These are phyloP conservation scores for Drosophila meridiana DNA, from an alignment of 2,888 invertebrate species.

Conservation along the genomic window DNA sequence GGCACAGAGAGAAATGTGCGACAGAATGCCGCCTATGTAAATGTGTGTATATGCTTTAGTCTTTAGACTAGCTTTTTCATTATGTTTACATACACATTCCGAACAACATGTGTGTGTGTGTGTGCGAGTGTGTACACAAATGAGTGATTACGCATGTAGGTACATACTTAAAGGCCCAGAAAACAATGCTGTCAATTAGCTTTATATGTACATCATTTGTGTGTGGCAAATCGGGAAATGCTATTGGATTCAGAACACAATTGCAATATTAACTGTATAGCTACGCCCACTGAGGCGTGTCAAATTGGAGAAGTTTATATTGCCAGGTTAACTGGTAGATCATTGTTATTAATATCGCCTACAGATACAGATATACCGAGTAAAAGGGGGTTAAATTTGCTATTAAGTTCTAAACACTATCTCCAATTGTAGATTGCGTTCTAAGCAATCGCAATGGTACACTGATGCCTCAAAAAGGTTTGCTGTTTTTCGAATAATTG, in stretches of 20 bases:
- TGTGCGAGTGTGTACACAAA: background rate
- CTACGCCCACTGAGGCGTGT: background rate
- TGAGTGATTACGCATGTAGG: background rate
- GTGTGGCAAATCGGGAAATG: background rate
- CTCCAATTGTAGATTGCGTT: background rate
- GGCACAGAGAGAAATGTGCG: background rate
- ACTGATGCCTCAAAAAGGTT: background rate
- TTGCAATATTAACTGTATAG: background rate
- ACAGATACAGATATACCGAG: too few relatives aligned
- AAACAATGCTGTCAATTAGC: slow-evolving; percentile 7
- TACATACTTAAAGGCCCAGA: background rate
- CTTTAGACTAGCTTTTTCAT: background rate
- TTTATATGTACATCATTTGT: background rate
- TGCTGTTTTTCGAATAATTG: background rate
- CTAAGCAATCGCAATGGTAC: background rate
- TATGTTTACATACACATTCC: background rate
- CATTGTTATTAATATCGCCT: background rate
- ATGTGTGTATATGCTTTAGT: background rate
- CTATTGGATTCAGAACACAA: background rate
- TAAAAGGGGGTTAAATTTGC: background rate
- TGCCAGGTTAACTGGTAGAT: background rate
- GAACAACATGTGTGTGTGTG: background rate
- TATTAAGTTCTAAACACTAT: background rate
- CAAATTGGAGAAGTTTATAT: background rate
- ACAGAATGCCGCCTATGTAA: background rate